These are phyloP conservation scores for Nansenia antarctica DNA, from an alignment of 2,113 vertebrate species.

Conservation along the genomic window DNA sequence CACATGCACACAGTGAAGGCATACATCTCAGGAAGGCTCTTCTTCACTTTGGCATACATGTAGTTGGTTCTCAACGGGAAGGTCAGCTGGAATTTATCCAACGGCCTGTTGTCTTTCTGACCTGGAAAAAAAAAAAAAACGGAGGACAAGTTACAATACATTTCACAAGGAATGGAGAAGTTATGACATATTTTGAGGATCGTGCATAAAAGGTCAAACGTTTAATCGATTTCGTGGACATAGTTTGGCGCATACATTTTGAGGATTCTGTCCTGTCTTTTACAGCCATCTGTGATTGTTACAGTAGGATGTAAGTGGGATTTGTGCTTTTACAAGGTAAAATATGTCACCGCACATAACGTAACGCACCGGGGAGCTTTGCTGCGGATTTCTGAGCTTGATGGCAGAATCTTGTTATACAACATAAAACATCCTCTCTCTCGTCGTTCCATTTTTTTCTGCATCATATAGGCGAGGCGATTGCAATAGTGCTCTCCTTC, in stretches of 20 bases:
- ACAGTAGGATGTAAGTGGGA: background rate
- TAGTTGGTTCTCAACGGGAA: slow-evolving; percentile 97
- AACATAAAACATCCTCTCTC: slow-evolving; percentile 59
- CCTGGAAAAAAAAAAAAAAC: slow-evolving; percentile 68
- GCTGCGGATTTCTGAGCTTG: background rate
- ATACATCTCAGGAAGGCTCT: slow-evolving; percentile 97
- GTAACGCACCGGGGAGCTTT: background rate
- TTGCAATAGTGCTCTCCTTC: background rate
- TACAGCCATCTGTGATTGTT: background rate
- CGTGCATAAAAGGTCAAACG: too few relatives aligned
- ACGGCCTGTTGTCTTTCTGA: slow-evolving; percentile 90
- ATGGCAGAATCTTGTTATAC: slow-evolving; percentile 57
- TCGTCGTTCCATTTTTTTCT: slow-evolving; percentile 52
- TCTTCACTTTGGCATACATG: slow-evolving; percentile 98
- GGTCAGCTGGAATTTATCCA: slow-evolving; percentile 95
- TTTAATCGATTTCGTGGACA: too few relatives aligned
- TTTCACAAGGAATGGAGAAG: too few relatives aligned
- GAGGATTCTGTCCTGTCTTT: background rate
- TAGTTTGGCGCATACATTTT: background rate
- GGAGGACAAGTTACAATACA: background rate
- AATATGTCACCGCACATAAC: background rate
- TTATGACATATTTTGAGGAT: too few relatives aligned
- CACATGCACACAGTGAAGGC: slow-evolving; percentile 97
- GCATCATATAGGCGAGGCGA: slow-evolving; percentile 32
- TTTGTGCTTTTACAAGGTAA: background rate